Conservation (phyloP, 2,888 invertebrate genomes). For the Lymantria dispar region DNA sequence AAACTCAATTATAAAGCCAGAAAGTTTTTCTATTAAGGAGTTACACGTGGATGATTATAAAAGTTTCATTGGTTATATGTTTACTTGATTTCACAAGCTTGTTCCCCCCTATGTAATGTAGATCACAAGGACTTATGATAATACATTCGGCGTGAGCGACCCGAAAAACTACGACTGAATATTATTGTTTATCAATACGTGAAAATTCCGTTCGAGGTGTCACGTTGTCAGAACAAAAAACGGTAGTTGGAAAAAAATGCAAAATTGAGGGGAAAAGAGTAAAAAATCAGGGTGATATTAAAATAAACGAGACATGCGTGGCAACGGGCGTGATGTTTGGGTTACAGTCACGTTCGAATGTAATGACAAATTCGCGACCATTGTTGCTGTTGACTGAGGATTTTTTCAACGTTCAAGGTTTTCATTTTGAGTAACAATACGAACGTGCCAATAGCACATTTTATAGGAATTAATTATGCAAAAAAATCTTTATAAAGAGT, state of each 20-base stretch:
- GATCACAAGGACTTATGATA: slow-evolving; percentile 56
- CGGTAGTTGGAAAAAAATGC: slow-evolving; percentile 41
- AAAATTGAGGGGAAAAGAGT: slow-evolving; percentile 58
- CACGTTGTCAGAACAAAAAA: slow-evolving; percentile 62
- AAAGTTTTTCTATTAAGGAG: slow-evolving; percentile 51
- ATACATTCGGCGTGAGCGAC: slow-evolving; percentile 31
- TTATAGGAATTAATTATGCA: slow-evolving; percentile 66
- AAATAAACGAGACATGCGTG: slow-evolving; percentile 64
- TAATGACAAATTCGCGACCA: slow-evolving; percentile 74
- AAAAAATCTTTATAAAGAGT: slow-evolving; percentile 45
- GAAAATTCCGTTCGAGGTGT: slow-evolving; percentile 51
- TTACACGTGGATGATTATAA: slow-evolving; percentile 48
- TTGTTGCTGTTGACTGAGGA: slow-evolving; percentile 64
- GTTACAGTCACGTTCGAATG: slow-evolving; percentile 68
- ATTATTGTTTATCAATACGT: slow-evolving; percentile 37
- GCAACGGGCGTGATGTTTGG: slow-evolving; percentile 54
- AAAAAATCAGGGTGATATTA: slow-evolving; percentile 72
- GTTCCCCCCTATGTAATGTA: slow-evolving; percentile 22
- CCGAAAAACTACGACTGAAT: slow-evolving; percentile 33
- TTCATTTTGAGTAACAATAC: slow-evolving; percentile 63
- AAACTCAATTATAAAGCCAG: slow-evolving; percentile 38
- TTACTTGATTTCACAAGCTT: slow-evolving; percentile 28
- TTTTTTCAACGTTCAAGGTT: slow-evolving; percentile 70
- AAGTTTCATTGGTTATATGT: slow-evolving; percentile 45
- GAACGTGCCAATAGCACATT: slow-evolving; percentile 71